These are phyloP conservation scores for Gasterosteus nipponicus DNA, from an alignment of 2,113 vertebrate genomes.

Conservation along the genomic window DNA sequence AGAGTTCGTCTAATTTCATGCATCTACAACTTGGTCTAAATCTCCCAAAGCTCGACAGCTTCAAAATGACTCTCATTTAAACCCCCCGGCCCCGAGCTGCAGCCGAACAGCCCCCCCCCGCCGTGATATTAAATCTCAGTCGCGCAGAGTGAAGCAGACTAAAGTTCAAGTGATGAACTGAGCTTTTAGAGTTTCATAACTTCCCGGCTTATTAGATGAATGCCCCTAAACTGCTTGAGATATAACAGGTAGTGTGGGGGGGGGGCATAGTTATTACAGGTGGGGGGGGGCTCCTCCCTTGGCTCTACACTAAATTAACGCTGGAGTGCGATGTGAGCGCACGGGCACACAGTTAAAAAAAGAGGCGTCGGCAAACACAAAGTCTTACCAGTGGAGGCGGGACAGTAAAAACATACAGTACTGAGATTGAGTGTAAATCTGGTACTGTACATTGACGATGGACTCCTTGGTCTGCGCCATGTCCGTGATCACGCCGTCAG, in stretches of 20 bases:
- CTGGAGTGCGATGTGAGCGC: background rate
- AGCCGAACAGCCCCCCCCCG: background rate
- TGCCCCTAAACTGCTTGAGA: slow-evolving; percentile 34
- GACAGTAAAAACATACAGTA: background rate
- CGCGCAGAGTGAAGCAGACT: slow-evolving; percentile 20
- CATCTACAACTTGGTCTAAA: slow-evolving; percentile 62
- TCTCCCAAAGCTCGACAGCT: slow-evolving; percentile 52
- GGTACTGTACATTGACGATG: slow-evolving; percentile 90
- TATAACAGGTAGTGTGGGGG: slow-evolving; percentile 8
- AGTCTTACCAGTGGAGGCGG: background rate
- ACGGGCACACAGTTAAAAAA: background rate
- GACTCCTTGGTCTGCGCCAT: slow-evolving; percentile 99
- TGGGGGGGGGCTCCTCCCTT: background rate
- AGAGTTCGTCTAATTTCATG: slow-evolving; percentile 63
- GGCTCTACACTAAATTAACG: slow-evolving; percentile 26
- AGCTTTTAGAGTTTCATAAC: slow-evolving; percentile 56
- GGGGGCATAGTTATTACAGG: background rate
- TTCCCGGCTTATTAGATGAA: slow-evolving; percentile 55
- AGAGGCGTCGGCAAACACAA: background rate
- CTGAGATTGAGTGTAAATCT: background rate
- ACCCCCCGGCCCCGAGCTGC: slow-evolving; percentile 16
- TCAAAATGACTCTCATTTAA: slow-evolving; percentile 60
- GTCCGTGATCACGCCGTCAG: slow-evolving; percentile 97
- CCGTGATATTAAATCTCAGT: slow-evolving; percentile 67
- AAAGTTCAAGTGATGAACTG: slow-evolving; percentile 43